phyloP scores from a whole-genome alignment of 2,113 vertebrate genomes.

The Leptodactylus fuscus region DNA sequence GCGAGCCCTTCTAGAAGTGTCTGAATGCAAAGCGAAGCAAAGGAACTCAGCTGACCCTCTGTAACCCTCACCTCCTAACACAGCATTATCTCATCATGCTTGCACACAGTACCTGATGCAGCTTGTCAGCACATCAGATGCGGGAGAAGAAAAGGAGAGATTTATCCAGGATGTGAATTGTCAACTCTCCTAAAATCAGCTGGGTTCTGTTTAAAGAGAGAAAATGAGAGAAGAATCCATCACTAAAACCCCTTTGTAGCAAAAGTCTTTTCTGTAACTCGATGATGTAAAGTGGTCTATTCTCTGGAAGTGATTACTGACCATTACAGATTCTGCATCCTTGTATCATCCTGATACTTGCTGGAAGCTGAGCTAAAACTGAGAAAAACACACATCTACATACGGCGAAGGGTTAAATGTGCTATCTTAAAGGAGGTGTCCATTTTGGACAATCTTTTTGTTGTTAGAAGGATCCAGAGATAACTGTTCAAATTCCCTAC shows the following conservation, averaged over 20 bases:
- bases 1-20: constrained; percentile 41
- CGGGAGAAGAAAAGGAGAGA: constrained; percentile 60
- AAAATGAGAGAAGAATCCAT: constrained; percentile 54
- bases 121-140: constrained; percentile 57
- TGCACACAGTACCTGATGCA: constrained; percentile 57
- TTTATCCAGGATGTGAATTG: constrained; percentile 61
- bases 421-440: not conserved
- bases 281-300: constrained; percentile 42
- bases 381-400: not conserved
- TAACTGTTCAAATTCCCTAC: no score
- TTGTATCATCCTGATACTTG: not conserved
- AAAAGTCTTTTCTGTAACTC: constrained; percentile 33
- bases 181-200: constrained; percentile 61
- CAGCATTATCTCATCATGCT: constrained; percentile 57
- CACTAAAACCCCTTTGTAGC: constrained; percentile 43
- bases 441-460: not conserved
- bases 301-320: not conserved
- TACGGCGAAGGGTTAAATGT: not conserved
- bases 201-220: constrained; percentile 54
- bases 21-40: constrained; percentile 45
- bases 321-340: constrained; percentile 9
- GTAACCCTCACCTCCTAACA: constrained; percentile 52
- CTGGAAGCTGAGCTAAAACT: not conserved
- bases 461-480: no score
- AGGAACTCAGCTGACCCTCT: constrained; percentile 47